Evolutionary conservation across 1,140 invertebrate genomes (phyloP), one percentile per base, ranked within the genome.

Genomic region (Manduca sexta): DNA sequence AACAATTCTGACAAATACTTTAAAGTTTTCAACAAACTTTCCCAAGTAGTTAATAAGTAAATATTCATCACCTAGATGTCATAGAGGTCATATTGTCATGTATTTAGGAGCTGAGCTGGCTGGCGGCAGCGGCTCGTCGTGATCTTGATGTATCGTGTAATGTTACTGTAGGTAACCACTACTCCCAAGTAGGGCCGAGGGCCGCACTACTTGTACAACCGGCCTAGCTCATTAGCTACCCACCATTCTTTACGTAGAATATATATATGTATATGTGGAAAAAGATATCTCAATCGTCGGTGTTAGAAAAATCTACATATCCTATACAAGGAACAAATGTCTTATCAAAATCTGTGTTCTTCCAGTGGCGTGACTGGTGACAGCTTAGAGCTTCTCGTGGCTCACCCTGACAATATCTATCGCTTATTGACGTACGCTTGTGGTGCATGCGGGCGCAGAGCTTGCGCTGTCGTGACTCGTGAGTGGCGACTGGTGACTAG

Each of bases 301-400:
- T 79, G 74, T 77, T 80, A 75, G 71, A 67, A 70, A 59, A 66
- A 64, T 56, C 58, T 73, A 79, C 74, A 80, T 79, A 82, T 82
- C 69, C 52, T 52, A 46, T 46, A 8, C 14, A 37, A 55, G 40
- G 45, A 69, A 56, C 30, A 52, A 66, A 42, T 65, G 61, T 51
- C 60, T 69, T 56, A 52, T 73, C 45, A 51, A 73, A 71, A 72
- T 76, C 66, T 79, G 64, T 79, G 76, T 79, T 79, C 76, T 82
- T 82, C 76, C 78, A 79, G 54, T 64, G 65, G 69, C 70, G 44
- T 70, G 59, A 57, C 75, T 77, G 69, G 44, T 70, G 59, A 57
- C 75, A 79, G 69, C 65, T 70, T 72, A 71, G 64, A 45, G 40
- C 18, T 14, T 16, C 10, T n/a, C n/a, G n/a, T 64, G 35, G 64